Evolutionary conservation across 2,797 vertebrate species (phyloP).

Genomic region (Pseudochromis fuscus): DNA sequence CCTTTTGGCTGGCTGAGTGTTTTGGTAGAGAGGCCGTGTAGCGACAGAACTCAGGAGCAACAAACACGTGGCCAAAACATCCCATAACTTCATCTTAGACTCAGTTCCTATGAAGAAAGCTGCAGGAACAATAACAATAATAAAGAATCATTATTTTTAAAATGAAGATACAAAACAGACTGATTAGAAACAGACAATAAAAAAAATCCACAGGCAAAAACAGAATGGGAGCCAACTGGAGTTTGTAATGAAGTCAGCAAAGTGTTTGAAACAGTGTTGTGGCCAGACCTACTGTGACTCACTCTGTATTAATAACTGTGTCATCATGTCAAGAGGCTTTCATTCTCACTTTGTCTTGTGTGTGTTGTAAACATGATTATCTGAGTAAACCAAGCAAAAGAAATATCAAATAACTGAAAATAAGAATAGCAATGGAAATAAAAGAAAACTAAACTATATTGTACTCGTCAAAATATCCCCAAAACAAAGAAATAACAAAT

Average conservation of each 20-base stretch:
- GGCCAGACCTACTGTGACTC: slow-evolving; percentile 54
- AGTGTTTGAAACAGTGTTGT: slow-evolving; percentile 50
- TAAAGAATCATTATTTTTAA: slow-evolving; percentile 18
- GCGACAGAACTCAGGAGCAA: slow-evolving; percentile 97
- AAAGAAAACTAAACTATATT: background rate
- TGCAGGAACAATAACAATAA: slow-evolving; percentile 65
- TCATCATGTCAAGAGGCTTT: slow-evolving; percentile 64
- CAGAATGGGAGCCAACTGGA: slow-evolving; percentile 29
- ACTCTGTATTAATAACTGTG: slow-evolving; percentile 72
- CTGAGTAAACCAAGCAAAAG: background rate
- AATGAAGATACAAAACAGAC: background rate
- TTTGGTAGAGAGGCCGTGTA: slow-evolving; percentile 91
- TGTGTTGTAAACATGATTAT: slow-evolving; percentile 32
- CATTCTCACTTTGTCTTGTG: slow-evolving; percentile 45
- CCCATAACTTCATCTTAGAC: slow-evolving; percentile 99
- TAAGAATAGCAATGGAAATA: background rate
- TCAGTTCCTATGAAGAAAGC: slow-evolving; percentile 95
- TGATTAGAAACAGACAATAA: background rate
- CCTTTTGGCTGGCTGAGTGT: slow-evolving; percentile 89
- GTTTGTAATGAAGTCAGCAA: slow-evolving; percentile 55
- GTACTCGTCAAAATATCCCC: too few species aligned
- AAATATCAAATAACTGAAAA: background rate
- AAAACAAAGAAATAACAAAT: background rate
- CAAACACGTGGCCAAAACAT: slow-evolving; percentile 98
- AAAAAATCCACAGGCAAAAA: background rate